These are phyloP conservation scores for Porites australiensis DNA, from an alignment of 64 coral and sea anemone genomes.

Conservation along the genomic window DNA sequence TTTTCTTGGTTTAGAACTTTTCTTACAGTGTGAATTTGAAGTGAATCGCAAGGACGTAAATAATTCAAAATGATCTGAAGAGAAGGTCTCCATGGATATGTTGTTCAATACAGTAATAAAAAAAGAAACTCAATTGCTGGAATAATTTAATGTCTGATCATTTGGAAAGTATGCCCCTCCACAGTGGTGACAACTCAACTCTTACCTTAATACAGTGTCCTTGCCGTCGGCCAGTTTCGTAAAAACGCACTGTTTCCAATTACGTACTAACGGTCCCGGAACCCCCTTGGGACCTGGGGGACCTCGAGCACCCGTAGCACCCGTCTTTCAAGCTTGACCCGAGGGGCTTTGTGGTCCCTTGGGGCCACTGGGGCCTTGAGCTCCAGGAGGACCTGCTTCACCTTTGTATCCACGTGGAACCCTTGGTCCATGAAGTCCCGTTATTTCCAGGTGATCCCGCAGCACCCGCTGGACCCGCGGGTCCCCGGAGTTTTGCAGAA, in stretches of 20 bases:
- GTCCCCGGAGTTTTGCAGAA: background rate
- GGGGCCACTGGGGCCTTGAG: background rate
- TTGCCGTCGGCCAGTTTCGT: background rate
- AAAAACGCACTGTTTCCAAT: background rate
- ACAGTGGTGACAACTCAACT: too few relatives aligned
- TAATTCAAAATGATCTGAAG: too few relatives aligned
- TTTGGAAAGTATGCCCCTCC: too few relatives aligned
- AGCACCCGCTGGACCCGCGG: background rate
- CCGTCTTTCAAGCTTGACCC: too few relatives aligned
- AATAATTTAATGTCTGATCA: too few relatives aligned
- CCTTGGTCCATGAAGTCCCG: background rate
- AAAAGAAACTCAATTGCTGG: too few relatives aligned
- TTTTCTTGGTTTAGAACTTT: too few relatives aligned
- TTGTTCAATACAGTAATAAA: too few relatives aligned
- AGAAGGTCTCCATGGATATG: too few relatives aligned
- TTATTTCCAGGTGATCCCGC: background rate
- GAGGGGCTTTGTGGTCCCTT: background rate
- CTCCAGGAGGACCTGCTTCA: background rate
- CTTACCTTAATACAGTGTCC: constrained; percentile 8
- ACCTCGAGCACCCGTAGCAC: background rate
- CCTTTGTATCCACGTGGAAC: background rate
- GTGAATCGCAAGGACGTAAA: too few relatives aligned
- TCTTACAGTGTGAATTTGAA: too few relatives aligned
- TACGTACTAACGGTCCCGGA: background rate
- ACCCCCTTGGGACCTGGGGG: background rate